Evolutionary conservation across 2,888 invertebrate species (phyloP).

Genomic region (Drosophila greeni): DNA sequence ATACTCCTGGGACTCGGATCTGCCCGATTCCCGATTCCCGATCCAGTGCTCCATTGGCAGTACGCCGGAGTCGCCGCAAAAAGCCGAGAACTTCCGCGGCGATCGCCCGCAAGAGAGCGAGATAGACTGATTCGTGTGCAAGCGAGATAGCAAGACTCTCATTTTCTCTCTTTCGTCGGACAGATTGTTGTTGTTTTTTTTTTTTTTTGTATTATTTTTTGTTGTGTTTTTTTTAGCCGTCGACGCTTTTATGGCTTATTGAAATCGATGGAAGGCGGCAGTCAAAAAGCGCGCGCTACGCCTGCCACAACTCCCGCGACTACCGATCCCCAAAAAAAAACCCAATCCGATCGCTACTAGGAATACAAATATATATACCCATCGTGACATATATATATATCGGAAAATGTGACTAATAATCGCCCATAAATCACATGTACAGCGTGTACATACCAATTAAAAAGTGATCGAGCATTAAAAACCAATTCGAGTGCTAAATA

Average conservation of each 20-base stretch:
- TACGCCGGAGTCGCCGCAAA: constrained; percentile 38
- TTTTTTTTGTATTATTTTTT: too few relatives aligned
- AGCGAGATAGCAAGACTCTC: constrained; percentile 15
- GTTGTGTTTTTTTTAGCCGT: constrained; percentile 8
- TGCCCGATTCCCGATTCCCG: constrained; percentile 15
- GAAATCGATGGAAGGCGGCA: constrained; percentile 57
- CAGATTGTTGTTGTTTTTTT: constrained; percentile 22
- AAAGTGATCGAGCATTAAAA: constrained; percentile 71
- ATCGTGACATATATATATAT: constrained; percentile 1
- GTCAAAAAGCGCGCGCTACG: constrained; percentile 67
- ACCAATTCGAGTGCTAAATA: constrained; percentile 65
- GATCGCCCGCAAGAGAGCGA: constrained; percentile 8
- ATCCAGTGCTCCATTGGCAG: constrained; percentile 34
- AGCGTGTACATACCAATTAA: constrained; percentile 58
- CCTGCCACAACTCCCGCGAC: constrained; percentile 41
- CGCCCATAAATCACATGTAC: constrained; percentile 21
- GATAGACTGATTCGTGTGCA: constrained; percentile 9
- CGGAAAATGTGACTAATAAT: constrained; percentile 38
- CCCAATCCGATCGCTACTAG: background rate
- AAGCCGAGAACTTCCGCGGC: constrained; percentile 13
- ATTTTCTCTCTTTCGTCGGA: constrained; percentile 9
- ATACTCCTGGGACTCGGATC: constrained; percentile 6
- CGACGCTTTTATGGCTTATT: constrained; percentile 66
- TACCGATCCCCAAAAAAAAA: background rate
- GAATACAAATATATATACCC: constrained; percentile 1